These are phyloP conservation scores for Acanthosoma haemorrhoidale DNA, from an alignment of 2,888 invertebrate genomes.

Conservation along the genomic window DNA sequence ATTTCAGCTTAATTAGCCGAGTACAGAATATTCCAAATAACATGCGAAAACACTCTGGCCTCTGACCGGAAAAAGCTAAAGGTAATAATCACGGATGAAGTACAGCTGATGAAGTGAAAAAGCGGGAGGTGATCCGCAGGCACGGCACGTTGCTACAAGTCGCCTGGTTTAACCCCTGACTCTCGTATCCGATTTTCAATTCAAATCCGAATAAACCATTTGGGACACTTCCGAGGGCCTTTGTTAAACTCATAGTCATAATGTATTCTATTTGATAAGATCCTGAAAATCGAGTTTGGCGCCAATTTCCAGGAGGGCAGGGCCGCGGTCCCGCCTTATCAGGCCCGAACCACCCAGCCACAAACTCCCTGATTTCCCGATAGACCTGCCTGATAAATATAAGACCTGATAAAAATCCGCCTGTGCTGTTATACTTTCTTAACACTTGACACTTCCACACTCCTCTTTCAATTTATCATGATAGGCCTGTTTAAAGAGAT, in stretches of 20 bases:
- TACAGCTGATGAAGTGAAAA: neutral
- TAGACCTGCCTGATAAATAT: conserved; percentile 1
- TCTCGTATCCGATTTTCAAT: conserved; percentile 7
- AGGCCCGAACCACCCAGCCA: neutral
- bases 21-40: too few relatives aligned
- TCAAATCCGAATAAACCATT: conserved; percentile 21
- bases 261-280: conserved; percentile 25
- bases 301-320: conserved; percentile 4
- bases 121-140: neutral
- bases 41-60: too few relatives aligned
- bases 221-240: neutral
- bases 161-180: conserved; percentile 5
- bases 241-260: conserved; percentile 13
- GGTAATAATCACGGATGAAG: neutral
- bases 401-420: neutral
- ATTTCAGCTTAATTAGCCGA: too few relatives aligned
- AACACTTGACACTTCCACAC: too few relatives aligned
- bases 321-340: conserved; percentile 1
- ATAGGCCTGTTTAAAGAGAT: too few relatives aligned
- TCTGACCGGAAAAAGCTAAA: too few relatives aligned
- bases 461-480: too few relatives aligned
- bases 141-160: neutral
- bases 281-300: conserved; percentile 10
- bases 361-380: conserved; percentile 6
- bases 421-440: too few relatives aligned